phyloP scores from a whole-genome alignment of 2,113 vertebrate genomes.

The Ciconia stormi region DNA sequence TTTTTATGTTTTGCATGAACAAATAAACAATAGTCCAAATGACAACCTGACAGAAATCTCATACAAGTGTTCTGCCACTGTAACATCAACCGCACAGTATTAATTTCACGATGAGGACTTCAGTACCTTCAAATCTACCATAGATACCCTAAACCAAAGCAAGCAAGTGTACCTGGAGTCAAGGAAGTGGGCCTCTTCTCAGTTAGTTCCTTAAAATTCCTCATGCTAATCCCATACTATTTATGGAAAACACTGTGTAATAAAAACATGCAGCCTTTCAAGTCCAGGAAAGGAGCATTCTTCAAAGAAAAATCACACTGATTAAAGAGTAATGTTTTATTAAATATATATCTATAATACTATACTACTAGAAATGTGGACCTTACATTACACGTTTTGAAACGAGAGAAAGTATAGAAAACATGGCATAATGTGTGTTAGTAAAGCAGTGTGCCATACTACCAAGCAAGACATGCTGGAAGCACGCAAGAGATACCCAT shows the following conservation, averaged over 20 bases:
- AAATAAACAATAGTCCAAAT: not conserved
- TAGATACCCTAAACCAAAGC: not conserved
- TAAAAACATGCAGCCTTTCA: constrained; percentile 52
- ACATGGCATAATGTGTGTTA: constrained; percentile 6
- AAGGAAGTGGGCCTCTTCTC: not conserved
- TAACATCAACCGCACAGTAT: not conserved
- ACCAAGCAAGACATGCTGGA: constrained; percentile 31
- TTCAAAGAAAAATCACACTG: not conserved
- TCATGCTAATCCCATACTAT: not conserved
- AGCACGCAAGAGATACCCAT: not conserved
- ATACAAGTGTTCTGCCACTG: not conserved
- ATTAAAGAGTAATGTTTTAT: not conserved
- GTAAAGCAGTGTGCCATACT: constrained; percentile 52
- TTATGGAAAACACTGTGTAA: not conserved
- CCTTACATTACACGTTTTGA: constrained; percentile 50
- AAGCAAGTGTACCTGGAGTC: not conserved
- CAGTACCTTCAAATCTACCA: not conserved
- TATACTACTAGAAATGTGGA: not conserved
- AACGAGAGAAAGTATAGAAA: not conserved
- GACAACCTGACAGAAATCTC: not conserved
- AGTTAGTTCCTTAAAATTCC: constrained; percentile 2
- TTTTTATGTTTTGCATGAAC: not conserved
- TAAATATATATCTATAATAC: not conserved
- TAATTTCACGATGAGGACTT: not conserved
- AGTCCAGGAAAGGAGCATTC: constrained; percentile 57